A percentile compares a stretch with the other conserved stretches of the same genome.
phyloP scores from a whole-genome alignment of 2,888 invertebrate species.

The Drosophila austrosaltans region DNA sequence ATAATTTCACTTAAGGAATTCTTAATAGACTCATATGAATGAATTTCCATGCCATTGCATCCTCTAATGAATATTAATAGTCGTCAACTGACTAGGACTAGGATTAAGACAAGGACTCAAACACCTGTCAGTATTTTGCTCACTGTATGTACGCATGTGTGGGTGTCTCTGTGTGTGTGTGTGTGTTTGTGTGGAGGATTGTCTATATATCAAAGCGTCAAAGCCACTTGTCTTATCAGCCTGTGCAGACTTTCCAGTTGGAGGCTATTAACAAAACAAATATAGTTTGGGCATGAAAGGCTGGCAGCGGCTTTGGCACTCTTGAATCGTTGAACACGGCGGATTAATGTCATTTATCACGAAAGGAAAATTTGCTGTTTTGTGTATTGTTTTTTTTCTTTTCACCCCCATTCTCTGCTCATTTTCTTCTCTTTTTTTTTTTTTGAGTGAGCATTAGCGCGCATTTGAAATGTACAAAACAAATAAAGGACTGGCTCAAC shows the following conservation, averaged over 20 bases:
- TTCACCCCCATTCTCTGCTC: neutral
- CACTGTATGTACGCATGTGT: constrained; percentile 19
- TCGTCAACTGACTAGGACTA: constrained; percentile 55
- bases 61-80: constrained; percentile 76
- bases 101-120: constrained; percentile 9
- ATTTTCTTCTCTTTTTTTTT: neutral
- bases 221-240: constrained; percentile 79
- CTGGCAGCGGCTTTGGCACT: constrained; percentile 50
- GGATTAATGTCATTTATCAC: constrained; percentile 80
- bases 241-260: constrained; percentile 58
- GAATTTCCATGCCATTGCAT: constrained; percentile 4
- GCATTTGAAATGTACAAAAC: constrained; percentile 45
- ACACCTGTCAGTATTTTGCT: constrained; percentile 5
- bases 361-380: constrained; percentile 27
- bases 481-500: constrained; percentile 5
- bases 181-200: neutral
- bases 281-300: constrained; percentile 71
- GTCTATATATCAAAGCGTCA: constrained; percentile 69
- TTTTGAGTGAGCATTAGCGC: constrained; percentile 24
- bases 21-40: constrained; percentile 3
- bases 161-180: constrained; percentile 6
- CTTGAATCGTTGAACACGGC: constrained; percentile 71
- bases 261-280: constrained; percentile 76
- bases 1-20: constrained; percentile 7
- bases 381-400: neutral